Evolutionary conservation across 2,888 invertebrate genomes (phyloP).

Genomic region (Hirtodrosophila alboralis): DNA sequence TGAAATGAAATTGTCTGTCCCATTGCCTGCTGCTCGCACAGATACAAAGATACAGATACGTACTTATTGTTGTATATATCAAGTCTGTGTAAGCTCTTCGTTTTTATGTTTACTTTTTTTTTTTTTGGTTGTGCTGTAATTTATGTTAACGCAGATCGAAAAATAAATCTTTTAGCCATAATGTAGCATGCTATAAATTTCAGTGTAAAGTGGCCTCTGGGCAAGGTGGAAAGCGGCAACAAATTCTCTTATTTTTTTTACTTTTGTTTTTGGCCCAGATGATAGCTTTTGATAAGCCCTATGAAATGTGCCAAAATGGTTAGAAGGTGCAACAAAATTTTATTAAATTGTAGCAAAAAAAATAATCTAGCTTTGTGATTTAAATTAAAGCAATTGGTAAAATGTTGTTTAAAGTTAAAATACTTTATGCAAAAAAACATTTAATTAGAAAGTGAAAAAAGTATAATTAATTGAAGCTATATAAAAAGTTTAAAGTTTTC

Average conservation of each 20-base stretch:
- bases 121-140: slow-evolving; percentile 49
- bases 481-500: too few relatives aligned
- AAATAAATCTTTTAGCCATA: slow-evolving; percentile 65
- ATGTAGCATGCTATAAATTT: slow-evolving; percentile 63
- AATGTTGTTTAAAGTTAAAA: too few relatives aligned
- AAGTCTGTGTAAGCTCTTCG: slow-evolving; percentile 31
- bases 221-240: slow-evolving; percentile 32
- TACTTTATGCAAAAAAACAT: too few relatives aligned
- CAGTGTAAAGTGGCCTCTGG: slow-evolving; percentile 44
- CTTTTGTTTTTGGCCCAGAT: slow-evolving; percentile 21
- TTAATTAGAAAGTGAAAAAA: too few relatives aligned
- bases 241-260: background rate
- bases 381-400: slow-evolving; percentile 1
- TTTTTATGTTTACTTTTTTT: slow-evolving; percentile 9
- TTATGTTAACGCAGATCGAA: slow-evolving; percentile 71
- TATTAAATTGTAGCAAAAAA: slow-evolving; percentile 2
- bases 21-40: slow-evolving; percentile 20
- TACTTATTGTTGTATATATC: slow-evolving; percentile 16
- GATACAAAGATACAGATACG: slow-evolving; percentile 29
- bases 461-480: too few relatives aligned
- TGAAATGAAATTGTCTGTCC: slow-evolving; percentile 56
- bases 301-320: background rate
- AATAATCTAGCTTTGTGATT: slow-evolving; percentile 2
- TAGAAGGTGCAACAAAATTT: background rate
- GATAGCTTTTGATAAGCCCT: slow-evolving; percentile 28